Evolutionary conservation across 2,888 invertebrate species (phyloP), one percentile per base, ranked within the genome.

Genomic region (Epinotia nisella): DNA sequence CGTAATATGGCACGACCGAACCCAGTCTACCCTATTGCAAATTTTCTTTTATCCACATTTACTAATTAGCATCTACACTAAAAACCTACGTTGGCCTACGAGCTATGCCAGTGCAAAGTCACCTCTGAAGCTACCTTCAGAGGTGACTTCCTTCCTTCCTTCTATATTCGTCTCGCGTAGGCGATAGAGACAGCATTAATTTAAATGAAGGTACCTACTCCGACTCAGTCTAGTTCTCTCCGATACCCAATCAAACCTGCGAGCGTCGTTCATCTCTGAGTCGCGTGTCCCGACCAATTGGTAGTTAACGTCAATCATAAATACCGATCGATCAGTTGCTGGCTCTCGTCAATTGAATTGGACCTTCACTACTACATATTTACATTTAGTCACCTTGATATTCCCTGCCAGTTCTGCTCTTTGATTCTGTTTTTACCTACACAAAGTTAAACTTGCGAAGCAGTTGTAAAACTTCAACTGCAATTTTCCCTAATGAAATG

Each of bases 301-400:
- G 62, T 58, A 68, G 68, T 73, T 69, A 64, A 56, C 39, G 68
- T 69, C 68, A 68, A 69, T 69, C 62, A 68, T 68, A 69, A 53
- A 62, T 62, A 45, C 51, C 73, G 58, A 69, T 68, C 73, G 68
- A 64, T 62, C 65, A 59, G 68, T 73, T 51, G 51, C 21, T 39
- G 51, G 45, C 29, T 29, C 39, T 53, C 35, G 53, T 58, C 65
- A 39, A 66, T 41, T 56, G 58, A 13, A 56, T 51, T 53, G 61
- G 56, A 56, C 61, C 59, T 66, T 60, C 49, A 56, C 19, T 24
- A 65, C 51, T 58, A 24, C 1, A 2, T 24, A 59, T 61, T 45
- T 66, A 55, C 65, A 60, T 41, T 55, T 45, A 19, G 61, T 35
- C 21, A 72, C 10, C 17, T 41, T 66, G 53, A 58, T 51, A 58